Evolutionary conservation across 1,140 invertebrate species (phyloP), one percentile per base, ranked within the genome.

Genomic region (Platyura marginata): DNA sequence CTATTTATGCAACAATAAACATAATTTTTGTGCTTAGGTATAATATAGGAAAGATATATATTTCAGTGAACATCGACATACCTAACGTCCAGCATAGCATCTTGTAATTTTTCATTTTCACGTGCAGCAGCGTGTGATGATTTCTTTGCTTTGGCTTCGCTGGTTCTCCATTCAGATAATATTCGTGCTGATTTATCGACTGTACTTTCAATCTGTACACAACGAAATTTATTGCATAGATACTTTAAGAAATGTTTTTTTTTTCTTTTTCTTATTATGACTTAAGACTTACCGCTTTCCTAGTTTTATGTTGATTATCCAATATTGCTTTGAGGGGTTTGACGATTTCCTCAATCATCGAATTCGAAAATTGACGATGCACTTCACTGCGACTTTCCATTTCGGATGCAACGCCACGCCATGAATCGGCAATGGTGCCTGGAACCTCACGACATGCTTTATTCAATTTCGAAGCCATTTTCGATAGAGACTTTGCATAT

Each of bases 311-410:
- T 55, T 90, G 85, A 48, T 65, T 70, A 47, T 79, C 77, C 8
- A 75, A 68, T 20, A 78, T 62, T 36, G 62, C 63, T 60, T 82
- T 82, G 46, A 94, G 67, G 36, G 90, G 90, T 66, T 90, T 90
- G 10, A 86, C 82, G 35, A 93, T 71, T 58, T 94, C 89, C 50
- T 94, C 90, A 41, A 75, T 64, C 5, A 95, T 63, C 15, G 82
- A 73, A 43, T 70, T 69, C 42, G 82, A 79, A 60, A 88, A 73
- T 55, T 77, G 72, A 57, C 80, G 81, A 64, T 92, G 89, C 32
- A 84, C 74, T 56, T 92, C 88, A 19, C 86, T 81, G 52, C 87
- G 79, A 47, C 78, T 73, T 61, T 93, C 89, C 75, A 93, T 85
- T 61, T 91, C 84, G n/a, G 77, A 68, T 23, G 82, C 85, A 37